Base-by-base conservation (phyloP, 2,888 invertebrate species). In the Protonemura montana region DNA sequence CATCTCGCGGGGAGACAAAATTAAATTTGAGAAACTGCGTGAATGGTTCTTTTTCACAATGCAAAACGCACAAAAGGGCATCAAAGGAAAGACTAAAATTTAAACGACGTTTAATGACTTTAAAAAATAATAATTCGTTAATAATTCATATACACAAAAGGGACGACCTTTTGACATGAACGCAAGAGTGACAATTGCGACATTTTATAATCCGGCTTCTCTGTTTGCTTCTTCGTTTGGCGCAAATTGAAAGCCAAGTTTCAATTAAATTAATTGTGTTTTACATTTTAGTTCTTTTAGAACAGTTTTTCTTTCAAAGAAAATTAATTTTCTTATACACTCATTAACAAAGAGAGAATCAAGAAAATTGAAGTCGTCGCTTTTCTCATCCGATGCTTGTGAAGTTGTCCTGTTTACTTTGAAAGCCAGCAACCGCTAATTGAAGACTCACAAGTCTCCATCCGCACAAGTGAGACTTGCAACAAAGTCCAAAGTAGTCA, bases 401-500 rank as follows among this genome's bases (percentile, higher is more conserved):
- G 59, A 59, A 59, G 59, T 21, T 21, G 21, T 41, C 13, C 41
- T 41, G 41, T 59, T 59, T 59, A 21, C 59, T 7, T 10, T 21
- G 3, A 59, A 10, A 21, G 59, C 59, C 13, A 21, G 21, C 13
- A 59, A 59, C 59, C 59, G 21, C 59, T 59, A 59, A 59, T 59
- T 59, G 59, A 59, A 59, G 59, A 59, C 59, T 35, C 35, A 21
- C 13, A 59, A 59, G 59, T 21, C 59, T 59, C 21, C 21, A 21
- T 21, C 13, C 59, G 59, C 59, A 2, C 3, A 59, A 59, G 6
- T 59, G 6, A 59, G 78, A 27, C 28, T 78, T 10, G 78, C 10
- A 78, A 78, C 78, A 21, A 78, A 78, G 78, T 59, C 78, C 78
- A 10, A 78, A 78, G 78, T 26, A 78, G 28, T 0, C 25, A 78